Evolutionary conservation across 2,888 invertebrate genomes (phyloP).

Genomic region (Antheraea assamensis): DNA sequence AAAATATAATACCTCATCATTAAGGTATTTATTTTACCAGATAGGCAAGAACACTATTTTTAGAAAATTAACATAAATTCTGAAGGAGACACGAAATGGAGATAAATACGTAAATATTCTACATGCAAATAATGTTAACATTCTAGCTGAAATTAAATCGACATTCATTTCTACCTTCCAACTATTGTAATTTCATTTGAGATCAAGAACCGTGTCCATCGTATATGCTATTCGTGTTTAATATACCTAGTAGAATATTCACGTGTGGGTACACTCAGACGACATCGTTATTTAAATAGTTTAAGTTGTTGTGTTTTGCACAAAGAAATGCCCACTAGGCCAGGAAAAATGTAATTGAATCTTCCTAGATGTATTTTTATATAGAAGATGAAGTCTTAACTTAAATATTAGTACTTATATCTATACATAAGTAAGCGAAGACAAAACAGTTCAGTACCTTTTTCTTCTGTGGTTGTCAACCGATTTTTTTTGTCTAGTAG

Average conservation of each 20-base stretch:
- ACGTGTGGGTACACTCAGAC: neutral
- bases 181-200: neutral
- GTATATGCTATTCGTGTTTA: slow-evolving; percentile 35
- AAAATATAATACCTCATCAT: too few relatives aligned
- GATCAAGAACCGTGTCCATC: neutral
- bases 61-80: neutral
- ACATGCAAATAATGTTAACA: too few relatives aligned
- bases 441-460: too few relatives aligned
- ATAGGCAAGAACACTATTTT: too few relatives aligned
- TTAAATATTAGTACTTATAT: too few relatives aligned
- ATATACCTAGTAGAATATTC: slow-evolving; percentile 36
- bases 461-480: too few relatives aligned
- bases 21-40: too few relatives aligned
- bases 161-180: neutral
- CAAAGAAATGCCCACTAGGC: neutral
- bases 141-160: neutral
- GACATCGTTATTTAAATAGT: neutral
- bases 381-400: too few relatives aligned
- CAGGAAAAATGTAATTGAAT: neutral
- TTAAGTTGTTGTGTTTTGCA: neutral
- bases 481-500: too few relatives aligned
- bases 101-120: too few relatives aligned
- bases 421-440: too few relatives aligned
- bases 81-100: neutral
- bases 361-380: too few relatives aligned